Percentiles rank a stretch among this genome's conserved stretches.
Evolutionary conservation across 2,113 vertebrate genomes (phyloP).

Genomic region (Chlorodrepanis virens): DNA sequence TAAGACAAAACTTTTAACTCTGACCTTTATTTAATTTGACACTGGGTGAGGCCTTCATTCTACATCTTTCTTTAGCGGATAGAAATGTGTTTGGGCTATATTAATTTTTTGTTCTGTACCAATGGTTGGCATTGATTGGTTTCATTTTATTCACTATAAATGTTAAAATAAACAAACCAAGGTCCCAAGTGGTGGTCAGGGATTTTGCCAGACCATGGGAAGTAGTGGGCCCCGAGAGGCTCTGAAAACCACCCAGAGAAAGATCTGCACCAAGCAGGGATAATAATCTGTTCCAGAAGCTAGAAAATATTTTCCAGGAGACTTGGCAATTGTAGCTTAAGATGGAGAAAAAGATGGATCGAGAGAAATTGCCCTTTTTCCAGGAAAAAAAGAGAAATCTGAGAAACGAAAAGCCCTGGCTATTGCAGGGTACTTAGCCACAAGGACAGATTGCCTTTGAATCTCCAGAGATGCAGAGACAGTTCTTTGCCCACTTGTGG

Average conservation of each 20-base stretch:
- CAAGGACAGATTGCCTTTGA: neutral
- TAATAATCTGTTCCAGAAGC: conserved; percentile 55
- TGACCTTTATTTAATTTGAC: conserved; percentile 32
- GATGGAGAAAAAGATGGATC: conserved; percentile 23
- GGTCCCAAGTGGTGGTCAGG: conserved; percentile 36
- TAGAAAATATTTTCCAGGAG: conserved; percentile 65
- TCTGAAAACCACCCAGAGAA: conserved; percentile 58
- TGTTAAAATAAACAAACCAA: conserved; percentile 55
- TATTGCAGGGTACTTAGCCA: neutral
- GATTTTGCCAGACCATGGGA: conserved; percentile 59
- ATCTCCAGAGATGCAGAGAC: neutral
- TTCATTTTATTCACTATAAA: conserved; percentile 35
- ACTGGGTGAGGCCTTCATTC: conserved; percentile 3
- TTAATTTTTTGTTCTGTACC: conserved; percentile 34
- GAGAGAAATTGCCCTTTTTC: neutral
- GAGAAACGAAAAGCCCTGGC: neutral
- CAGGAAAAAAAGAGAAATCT: neutral
- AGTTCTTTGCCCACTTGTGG: neutral
- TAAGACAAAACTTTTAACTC: conserved; percentile 32
- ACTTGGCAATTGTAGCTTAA: conserved; percentile 40
- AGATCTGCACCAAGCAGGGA: conserved; percentile 25
- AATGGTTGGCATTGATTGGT: conserved; percentile 8
- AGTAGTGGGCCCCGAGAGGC: neutral
- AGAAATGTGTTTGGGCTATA: conserved; percentile 9
- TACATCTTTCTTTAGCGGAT: conserved; percentile 5